Base-by-base conservation (phyloP, 2,888 invertebrate genomes). In the Ceriagrion tenellum region DNA sequence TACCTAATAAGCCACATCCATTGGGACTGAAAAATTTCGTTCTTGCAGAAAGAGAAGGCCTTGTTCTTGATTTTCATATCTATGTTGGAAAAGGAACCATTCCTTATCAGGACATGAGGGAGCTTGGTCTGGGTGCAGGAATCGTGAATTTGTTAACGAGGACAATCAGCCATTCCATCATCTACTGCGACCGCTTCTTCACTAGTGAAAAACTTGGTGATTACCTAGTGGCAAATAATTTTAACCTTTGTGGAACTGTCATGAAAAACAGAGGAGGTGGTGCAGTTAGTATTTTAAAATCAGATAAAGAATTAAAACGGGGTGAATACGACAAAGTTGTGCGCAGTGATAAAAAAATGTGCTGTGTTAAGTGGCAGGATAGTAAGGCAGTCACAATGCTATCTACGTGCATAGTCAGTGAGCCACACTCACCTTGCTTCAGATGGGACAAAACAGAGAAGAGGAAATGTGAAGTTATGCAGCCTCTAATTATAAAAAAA, bases 1-100 rank as follows among this genome's bases (percentile, higher is more conserved):
- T 96, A 55, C 95, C 95, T 89, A 74, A 95, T 26, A 96, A 96
- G 95, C 96, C 96, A 59, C 96, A 96, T 95, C 96, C 96, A 81
- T 95, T 96, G 55, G 96, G 96, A 30, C 95, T 96, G 30, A 96
- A 96, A 96, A 96, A 96, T 95, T 96, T 96, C 96, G 96, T 96
- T 30, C 95, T 96, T 90, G 96, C 96, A 95, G 95, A 96, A 74
- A n/a, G 74, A n/a, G 74, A 74, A 20, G 74, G 74, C 12, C 26
- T 74, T 74, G 74, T 74, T 30, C 30, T 74, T n/a, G 74, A 74
- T 74, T 74, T 74, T 74, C 30, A 30, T 74, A 30, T 74, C 30
- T 74, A 74, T 74, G 74, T 74, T 23, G 74, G 74, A 74, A 74
- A 74, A 74, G 74, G 74, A 74, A 74, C 74, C 30, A 30, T 18